Base-by-base conservation (phyloP, 1,140 invertebrate genomes). In the Microplitis demolitor region DNA sequence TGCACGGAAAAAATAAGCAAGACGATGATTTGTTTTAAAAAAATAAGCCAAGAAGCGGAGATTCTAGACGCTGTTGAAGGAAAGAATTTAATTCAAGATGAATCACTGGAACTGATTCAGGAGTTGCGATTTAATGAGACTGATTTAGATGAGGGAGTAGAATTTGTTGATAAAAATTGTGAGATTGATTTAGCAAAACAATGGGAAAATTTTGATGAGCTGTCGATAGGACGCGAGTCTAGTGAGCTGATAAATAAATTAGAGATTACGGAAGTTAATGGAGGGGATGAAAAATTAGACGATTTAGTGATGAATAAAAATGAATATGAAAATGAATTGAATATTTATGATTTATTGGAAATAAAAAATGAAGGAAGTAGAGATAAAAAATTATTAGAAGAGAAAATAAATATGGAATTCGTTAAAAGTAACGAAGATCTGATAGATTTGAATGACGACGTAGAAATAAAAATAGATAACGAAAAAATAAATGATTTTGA, bases 1-100 rank as follows among this genome's bases (percentile, higher is more conserved):
- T 76, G 69, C 1, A 76, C 62, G 0, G 76, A 78, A 3, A 74
- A 70, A 34, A 74, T 64, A 6, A 77, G 74, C 54, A 73, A 66
- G 33, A 76, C 66, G 31, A 73, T 69, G 14, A 75, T 76, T 51
- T 71, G 39, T 45, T 45, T 45, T 11, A 45, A 45, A 3, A 45
- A 45, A 45, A 45, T 45, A 9, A 45, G 39, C 39, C 6, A 45
- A 1, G 39, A 45, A 45, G 53, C 34, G 68, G 8, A 63, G 34
- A 56, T 33, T n/a, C 13, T 58, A 69, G 16, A 33, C 53, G n/a
- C 16, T n/a, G 4, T 34, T 9, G 33, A 14, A 3, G n/a, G n/a
- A 9, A 61, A 61, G 8, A 31, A 61, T 61, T 13, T 11, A 13
- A 33, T 24, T 33, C 9, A 6, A 33, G 60, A 61, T 61, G 16